These are phyloP conservation scores for Cepaea hortensis DNA, from an alignment of 2,888 invertebrate genomes.

Conservation along the genomic window DNA sequence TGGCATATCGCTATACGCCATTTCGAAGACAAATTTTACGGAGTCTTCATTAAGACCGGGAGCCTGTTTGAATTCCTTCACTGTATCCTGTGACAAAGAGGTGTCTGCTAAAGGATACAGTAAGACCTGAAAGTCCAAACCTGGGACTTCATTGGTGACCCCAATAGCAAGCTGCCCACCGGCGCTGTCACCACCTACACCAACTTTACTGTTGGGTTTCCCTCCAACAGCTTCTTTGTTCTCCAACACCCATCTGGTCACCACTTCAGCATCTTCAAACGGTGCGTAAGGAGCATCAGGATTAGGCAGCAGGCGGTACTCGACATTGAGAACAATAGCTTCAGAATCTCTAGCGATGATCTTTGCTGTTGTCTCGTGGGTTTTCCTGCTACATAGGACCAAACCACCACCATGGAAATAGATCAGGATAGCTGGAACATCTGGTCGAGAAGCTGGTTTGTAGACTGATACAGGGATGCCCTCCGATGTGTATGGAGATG, in stretches of 20 bases:
- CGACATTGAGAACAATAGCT: slow-evolving; percentile 49
- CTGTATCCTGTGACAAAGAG: neutral
- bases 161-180: slow-evolving; percentile 39
- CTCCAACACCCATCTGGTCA: slow-evolving; percentile 46
- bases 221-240: slow-evolving; percentile 45
- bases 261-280: slow-evolving; percentile 48
- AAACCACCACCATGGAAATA: slow-evolving; percentile 42
- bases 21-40: slow-evolving; percentile 17
- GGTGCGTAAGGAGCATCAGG: slow-evolving; percentile 42
- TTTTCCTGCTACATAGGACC: slow-evolving; percentile 11
- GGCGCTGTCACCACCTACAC: slow-evolving; percentile 45
- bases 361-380: neutral
- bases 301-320: slow-evolving; percentile 51
- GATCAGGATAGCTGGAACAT: slow-evolving; percentile 27
- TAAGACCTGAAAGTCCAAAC: slow-evolving; percentile 41
- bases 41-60: slow-evolving; percentile 15
- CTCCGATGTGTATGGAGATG: slow-evolving; percentile 10
- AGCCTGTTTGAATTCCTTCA: slow-evolving; percentile 17
- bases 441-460: slow-evolving; percentile 19
- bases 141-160: slow-evolving; percentile 33
- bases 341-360: slow-evolving; percentile 32
- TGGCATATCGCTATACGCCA: slow-evolving; percentile 10
- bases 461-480: slow-evolving; percentile 42
- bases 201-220: slow-evolving; percentile 34
- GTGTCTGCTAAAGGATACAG: slow-evolving; percentile 40